Base-by-base conservation (phyloP, 2,888 invertebrate genomes). In the Molorchus minor region DNA sequence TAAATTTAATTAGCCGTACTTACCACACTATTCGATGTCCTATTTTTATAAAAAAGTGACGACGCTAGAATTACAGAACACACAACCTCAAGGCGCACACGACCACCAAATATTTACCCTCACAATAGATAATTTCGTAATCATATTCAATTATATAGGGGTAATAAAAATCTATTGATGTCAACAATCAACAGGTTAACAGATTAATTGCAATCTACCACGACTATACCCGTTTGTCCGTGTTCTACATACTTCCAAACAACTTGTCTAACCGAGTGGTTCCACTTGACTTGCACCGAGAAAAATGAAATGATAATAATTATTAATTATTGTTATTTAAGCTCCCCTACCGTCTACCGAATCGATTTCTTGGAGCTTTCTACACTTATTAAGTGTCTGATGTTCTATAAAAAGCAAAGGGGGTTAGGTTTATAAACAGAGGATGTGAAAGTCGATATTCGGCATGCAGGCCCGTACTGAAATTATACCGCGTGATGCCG, bases 181-280 rank as follows among this genome's bases (percentile, higher is more conserved):
- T 51, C 49, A 51, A 51, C 49, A 51, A 51, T 51, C 49, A 51
- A 51, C 49, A 51, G 49, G 49, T 51, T 51, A 51, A 45, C 29
- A n/a, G 43, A 40, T 25, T 35, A 51, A 38, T 51, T 40, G 49
- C 38, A 51, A 51, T 47, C 21, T 51, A 16, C 25, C 16, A 38
- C 30, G 21, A 25, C 35, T 21, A 7, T 40, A 10, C 8, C 17
- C 20, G 21, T 13, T 13, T 29, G 49, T 3, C 49, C 20, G 21
- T 13, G 25, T n/a, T 51, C 25, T 36, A 40, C 4, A 5, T 5
- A 8, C 49, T 51, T 51, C 4, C 36, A 16, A 29, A 13, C n/a
- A 10, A 20, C 25, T 17, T 10, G 16, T 29, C 17, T 19, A 12
- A 20, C 13, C 1, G 7, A 7, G 49, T n/a, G n/a, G n/a, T 21